A percentile compares a stretch with the other conserved stretches of the same genome.
phyloP scores from a whole-genome alignment of 2,113 vertebrate species.

The Amblyopsis rosae region DNA sequence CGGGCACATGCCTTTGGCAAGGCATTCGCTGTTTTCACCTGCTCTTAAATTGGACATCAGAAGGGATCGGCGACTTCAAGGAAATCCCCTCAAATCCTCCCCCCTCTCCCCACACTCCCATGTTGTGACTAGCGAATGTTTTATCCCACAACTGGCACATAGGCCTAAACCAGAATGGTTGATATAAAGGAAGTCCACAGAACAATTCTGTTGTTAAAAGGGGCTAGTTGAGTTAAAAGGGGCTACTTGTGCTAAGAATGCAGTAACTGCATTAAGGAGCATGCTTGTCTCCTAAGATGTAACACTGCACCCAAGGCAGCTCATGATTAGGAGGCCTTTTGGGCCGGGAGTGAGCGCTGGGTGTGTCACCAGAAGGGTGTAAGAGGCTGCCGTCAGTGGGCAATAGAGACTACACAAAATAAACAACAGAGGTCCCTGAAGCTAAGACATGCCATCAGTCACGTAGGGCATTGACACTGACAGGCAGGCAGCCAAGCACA shows the following conservation, averaged over 20 bases:
- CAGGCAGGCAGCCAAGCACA: constrained; percentile 38
- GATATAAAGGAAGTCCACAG: too few relatives aligned
- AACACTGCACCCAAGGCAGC: too few relatives aligned
- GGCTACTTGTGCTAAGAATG: too few relatives aligned
- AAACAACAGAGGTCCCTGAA: constrained; percentile 62
- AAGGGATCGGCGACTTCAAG: not conserved
- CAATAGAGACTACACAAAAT: constrained; percentile 56
- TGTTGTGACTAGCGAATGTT: not conserved
- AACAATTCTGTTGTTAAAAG: too few relatives aligned
- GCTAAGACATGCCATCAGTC: constrained; percentile 55
- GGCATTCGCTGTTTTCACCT: not conserved
- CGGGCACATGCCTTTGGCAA: not conserved
- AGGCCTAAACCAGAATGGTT: too few relatives aligned
- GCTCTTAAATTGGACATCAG: not conserved
- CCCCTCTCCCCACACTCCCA: not conserved
- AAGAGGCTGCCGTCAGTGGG: constrained; percentile 47
- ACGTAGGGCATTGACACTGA: constrained; percentile 35
- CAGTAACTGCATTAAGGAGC: too few relatives aligned
- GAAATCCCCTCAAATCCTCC: not conserved
- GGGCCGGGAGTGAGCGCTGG: constrained; percentile 7
- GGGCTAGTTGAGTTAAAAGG: too few relatives aligned
- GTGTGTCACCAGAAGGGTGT: constrained; percentile 6
- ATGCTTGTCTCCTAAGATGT: too few relatives aligned
- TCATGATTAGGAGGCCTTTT: not conserved
- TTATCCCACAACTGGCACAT: too few relatives aligned